A percentile compares a stretch with the other conserved stretches of the same genome.
These are phyloP conservation scores for Graptemys geographica DNA, from an alignment of 2,797 vertebrate species.

Conservation along the genomic window DNA sequence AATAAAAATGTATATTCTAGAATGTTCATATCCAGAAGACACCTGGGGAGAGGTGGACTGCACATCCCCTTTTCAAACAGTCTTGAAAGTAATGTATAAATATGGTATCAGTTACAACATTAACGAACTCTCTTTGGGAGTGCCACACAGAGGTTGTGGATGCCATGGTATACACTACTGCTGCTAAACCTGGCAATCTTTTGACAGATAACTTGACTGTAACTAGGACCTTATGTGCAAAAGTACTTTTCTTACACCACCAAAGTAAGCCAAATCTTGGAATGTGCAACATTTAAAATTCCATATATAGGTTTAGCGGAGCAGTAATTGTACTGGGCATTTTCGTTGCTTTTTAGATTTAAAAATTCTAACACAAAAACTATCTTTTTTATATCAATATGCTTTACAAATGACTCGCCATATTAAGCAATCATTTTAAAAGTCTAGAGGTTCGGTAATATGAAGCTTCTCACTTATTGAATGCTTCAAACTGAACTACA, in stretches of 20 bases:
- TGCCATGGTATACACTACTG: not conserved
- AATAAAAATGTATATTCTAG: not conserved
- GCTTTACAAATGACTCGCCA: not conserved
- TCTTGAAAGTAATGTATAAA: constrained; percentile 25
- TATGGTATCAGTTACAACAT: not conserved
- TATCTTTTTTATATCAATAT: not conserved
- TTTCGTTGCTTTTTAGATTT: not conserved
- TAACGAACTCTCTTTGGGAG: constrained; percentile 41
- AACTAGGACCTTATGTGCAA: constrained; percentile 20
- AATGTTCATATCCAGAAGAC: constrained; percentile 12
- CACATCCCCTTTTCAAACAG: constrained; percentile 34
- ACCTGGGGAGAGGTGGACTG: constrained; percentile 33
- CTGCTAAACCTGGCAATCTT: not conserved
- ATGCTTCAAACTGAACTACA: not conserved
- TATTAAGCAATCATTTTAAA: not conserved
- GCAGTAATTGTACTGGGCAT: not conserved
- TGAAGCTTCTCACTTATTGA: rapidly evolving
- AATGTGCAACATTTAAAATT: not conserved
- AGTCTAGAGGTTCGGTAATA: not conserved
- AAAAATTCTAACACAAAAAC: not conserved
- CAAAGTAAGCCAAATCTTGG: constrained; percentile 2
- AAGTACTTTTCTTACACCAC: not conserved
- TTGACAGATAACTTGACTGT: not conserved
- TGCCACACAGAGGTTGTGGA: constrained; percentile 5
- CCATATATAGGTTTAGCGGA: not conserved